phyloP scores from a whole-genome alignment of 2,113 vertebrate genomes.

The Rhynchomys soricoides region DNA sequence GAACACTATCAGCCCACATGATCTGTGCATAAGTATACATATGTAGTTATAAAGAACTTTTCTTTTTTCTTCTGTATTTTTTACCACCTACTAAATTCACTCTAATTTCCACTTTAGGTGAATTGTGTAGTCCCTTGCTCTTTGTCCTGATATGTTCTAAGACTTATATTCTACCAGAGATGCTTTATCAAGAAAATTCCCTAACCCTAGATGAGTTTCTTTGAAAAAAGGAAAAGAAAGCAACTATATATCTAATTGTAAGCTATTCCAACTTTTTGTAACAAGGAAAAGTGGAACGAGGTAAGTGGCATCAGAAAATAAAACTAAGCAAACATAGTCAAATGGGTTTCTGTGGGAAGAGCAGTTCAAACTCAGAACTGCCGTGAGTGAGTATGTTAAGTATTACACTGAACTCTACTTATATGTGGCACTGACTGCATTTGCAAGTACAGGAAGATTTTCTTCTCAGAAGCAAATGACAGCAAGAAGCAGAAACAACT shows the following conservation, averaged over 20 bases:
- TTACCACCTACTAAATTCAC: background rate
- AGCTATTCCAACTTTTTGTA: background rate
- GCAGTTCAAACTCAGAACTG: background rate
- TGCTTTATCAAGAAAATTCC: slow-evolving; percentile 21
- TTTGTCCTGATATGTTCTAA: background rate
- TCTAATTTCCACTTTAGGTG: slow-evolving; percentile 15
- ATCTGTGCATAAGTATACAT: background rate
- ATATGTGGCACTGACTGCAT: background rate
- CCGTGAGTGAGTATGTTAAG: background rate
- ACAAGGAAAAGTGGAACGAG: background rate
- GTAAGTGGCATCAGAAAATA: slow-evolving; percentile 27
- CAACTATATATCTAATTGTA: background rate
- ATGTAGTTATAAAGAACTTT: background rate
- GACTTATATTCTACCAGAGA: background rate
- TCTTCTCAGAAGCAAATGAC: slow-evolving; percentile 21
- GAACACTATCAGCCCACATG: background rate
- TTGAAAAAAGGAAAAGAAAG: background rate
- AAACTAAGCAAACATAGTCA: background rate
- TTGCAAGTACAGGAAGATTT: background rate
- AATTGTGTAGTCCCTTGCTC: background rate
- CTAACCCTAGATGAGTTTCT: background rate
- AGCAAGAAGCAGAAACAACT: background rate
- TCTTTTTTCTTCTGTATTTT: background rate
- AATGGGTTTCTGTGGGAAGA: background rate
- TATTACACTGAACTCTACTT: background rate